Conservation (phyloP, 2,888 invertebrate genomes). For the Dichetophora obliterata region DNA sequence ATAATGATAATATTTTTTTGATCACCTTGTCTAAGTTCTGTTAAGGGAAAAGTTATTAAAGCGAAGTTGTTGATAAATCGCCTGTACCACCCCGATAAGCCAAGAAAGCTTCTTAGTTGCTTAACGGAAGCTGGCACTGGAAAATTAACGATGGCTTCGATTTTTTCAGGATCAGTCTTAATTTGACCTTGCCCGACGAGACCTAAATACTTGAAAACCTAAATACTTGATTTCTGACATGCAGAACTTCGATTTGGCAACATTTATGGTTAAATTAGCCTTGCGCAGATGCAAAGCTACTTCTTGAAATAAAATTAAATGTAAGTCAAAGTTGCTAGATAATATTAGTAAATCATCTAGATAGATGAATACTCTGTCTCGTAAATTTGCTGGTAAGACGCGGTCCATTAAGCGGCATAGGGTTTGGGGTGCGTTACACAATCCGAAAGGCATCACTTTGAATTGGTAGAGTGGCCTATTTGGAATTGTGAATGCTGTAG, state of each 20-base stretch:
- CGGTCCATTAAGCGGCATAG: slow-evolving; percentile 19
- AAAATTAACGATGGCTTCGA: slow-evolving; percentile 4
- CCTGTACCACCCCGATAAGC: slow-evolving; percentile 46
- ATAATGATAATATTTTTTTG: no score
- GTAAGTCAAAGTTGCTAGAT: slow-evolving; percentile 36
- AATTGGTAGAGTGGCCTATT: slow-evolving; percentile 1
- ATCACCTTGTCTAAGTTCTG: slow-evolving; percentile 13
- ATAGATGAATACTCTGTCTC: slow-evolving; percentile 42
- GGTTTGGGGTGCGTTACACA: slow-evolving; percentile 27
- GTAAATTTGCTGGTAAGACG: background rate
- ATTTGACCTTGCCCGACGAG: slow-evolving; percentile 36
- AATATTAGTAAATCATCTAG: slow-evolving; percentile 42
- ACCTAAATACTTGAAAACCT: no score
- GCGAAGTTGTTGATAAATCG: slow-evolving; percentile 45
- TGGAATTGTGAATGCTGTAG: slow-evolving; percentile 12
- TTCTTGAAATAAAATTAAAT: slow-evolving; percentile 32
- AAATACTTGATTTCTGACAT: slow-evolving; percentile 37
- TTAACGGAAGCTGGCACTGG: slow-evolving; percentile 21
- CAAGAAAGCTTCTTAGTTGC: slow-evolving; percentile 42
- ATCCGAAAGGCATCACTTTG: slow-evolving; percentile 18
- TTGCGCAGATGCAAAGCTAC: slow-evolving; percentile 36
- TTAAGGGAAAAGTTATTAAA: slow-evolving; percentile 12
- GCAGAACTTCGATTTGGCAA: slow-evolving; percentile 42
- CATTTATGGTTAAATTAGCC: slow-evolving; percentile 43
- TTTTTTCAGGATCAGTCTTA: slow-evolving; percentile 39